Evolutionary conservation across 1,140 invertebrate genomes (phyloP).

Genomic region (Euwallacea similis): DNA sequence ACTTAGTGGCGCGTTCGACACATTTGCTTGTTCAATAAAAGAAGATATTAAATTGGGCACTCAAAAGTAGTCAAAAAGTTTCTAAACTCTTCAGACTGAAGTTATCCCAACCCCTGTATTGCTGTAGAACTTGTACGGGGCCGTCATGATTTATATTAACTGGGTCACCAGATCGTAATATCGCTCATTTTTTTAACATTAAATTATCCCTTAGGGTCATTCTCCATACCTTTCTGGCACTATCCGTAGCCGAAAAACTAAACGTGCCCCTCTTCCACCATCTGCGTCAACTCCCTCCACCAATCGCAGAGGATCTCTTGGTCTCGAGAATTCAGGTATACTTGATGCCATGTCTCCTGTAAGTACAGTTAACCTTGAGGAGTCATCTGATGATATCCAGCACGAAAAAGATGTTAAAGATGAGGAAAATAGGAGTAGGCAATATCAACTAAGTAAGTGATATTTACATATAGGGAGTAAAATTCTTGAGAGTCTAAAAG

Average conservation of each 20-base stretch:
- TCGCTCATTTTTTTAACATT: background rate
- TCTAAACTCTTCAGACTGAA: no score
- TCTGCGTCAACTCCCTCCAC: slow-evolving; percentile 21
- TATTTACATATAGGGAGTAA: no score
- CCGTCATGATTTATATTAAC: no score
- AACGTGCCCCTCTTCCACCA: slow-evolving; percentile 62
- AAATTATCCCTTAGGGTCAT: slow-evolving; percentile 19
- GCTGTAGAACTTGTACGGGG: no score
- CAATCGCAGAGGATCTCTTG: background rate
- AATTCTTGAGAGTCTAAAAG: no score
- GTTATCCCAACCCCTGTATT: no score
- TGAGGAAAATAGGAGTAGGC: slow-evolving; percentile 61
- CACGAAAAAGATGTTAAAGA: slow-evolving; percentile 61
- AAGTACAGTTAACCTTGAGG: background rate
- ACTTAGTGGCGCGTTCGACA: no score
- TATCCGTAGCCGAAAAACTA: slow-evolving; percentile 53
- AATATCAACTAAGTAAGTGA: slow-evolving; percentile 41
- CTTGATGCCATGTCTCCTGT: background rate
- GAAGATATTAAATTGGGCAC: no score
- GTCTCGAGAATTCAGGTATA: no score
- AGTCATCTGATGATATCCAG: slow-evolving; percentile 48
- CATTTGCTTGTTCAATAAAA: no score
- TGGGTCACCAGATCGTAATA: no score
- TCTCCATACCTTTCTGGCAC: slow-evolving; percentile 26
- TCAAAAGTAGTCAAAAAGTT: no score